Evolutionary conservation across 1,140 invertebrate species (phyloP), one percentile per base, ranked within the genome.

Genomic region (Macrobrachium nipponense): DNA sequence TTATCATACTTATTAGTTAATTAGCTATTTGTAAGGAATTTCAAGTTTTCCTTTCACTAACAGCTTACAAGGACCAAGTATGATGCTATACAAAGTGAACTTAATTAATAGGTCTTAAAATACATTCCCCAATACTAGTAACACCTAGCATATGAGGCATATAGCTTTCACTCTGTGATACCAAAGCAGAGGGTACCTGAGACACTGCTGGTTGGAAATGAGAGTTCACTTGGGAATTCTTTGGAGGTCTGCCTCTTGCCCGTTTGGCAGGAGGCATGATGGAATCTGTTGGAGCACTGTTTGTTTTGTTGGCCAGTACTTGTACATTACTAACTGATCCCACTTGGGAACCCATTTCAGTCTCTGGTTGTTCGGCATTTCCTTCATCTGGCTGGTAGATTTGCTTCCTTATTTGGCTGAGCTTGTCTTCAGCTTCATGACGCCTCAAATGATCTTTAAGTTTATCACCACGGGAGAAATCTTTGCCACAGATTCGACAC

Each of bases 51-150:
- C 15, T 70, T 70, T n/a, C 20, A 27, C 68, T n/a, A 12, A 51
- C 51, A 8, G 8, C 51, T 70, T 23, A 23, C 68, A 27, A 23
- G 5, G 68, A 70, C 68, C 17, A 27, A 8, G 14, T 23, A 27
- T 43, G 20, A 23, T 68, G n/a, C 64, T 20, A 12, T 5, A 36
- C 27, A 36, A 36, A 36, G 27, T 0, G 27, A 20, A 12, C 18
- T 86, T 84, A 89, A 80, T 89, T 89, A 51, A 89, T 89, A 18
- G 88, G 88, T 75, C 87, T 83, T 11, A 89, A 86, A n/a, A 89
- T 87, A 73, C 88, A 89, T 68, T 89, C 88, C 17, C 88, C 88
- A 44, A 89, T 89, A 68, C 81, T 87, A 14, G 88, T 87, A 62
- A 89, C 87, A 14, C 86, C 88, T 23, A 89, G 78, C 88, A 89